Percentiles rank a stretch among this genome's conserved stretches.
phyloP scores from a whole-genome alignment of 2,797 vertebrate species.

The Takifugu ocellatus region DNA sequence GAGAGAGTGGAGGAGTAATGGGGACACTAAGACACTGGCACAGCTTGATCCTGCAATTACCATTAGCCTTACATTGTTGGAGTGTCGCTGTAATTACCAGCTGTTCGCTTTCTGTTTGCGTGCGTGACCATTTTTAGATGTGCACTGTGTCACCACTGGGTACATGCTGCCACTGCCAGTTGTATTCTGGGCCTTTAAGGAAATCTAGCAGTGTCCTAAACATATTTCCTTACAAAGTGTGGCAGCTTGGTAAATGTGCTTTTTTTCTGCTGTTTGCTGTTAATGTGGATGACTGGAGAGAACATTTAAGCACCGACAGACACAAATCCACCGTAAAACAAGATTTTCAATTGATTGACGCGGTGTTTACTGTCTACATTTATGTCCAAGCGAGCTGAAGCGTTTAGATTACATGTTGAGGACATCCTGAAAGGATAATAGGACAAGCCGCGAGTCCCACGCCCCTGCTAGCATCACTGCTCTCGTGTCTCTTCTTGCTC shows the following conservation, averaged over 20 bases:
- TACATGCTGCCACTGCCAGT: neutral
- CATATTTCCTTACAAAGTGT: too few relatives aligned
- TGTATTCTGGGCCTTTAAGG: too few relatives aligned
- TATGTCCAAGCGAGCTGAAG: too few relatives aligned
- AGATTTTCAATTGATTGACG: too few relatives aligned
- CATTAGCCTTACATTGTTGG: slow-evolving; percentile 61
- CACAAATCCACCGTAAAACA: too few relatives aligned
- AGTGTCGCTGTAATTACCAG: slow-evolving; percentile 47
- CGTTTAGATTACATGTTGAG: slow-evolving; percentile 36
- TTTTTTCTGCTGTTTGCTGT: too few relatives aligned
- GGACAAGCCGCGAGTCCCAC: slow-evolving; percentile 24
- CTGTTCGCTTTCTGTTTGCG: slow-evolving; percentile 35
- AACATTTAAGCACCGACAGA: too few relatives aligned
- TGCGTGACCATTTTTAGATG: slow-evolving; percentile 15
- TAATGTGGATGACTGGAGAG: too few relatives aligned
- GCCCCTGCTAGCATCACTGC: slow-evolving; percentile 11
- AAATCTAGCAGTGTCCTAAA: too few relatives aligned
- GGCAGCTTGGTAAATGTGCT: too few relatives aligned
- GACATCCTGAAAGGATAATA: slow-evolving; percentile 26
- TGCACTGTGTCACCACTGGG: slow-evolving; percentile 3
- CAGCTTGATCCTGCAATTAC: slow-evolving; percentile 62
- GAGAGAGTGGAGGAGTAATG: slow-evolving; percentile 27
- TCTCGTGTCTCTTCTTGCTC: slow-evolving; percentile 13
- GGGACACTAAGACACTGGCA: slow-evolving; percentile 51
- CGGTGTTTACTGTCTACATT: too few relatives aligned